These are phyloP conservation scores for Rhopalosiphum padi DNA, from an alignment of 1,140 invertebrate species.

Conservation along the genomic window DNA sequence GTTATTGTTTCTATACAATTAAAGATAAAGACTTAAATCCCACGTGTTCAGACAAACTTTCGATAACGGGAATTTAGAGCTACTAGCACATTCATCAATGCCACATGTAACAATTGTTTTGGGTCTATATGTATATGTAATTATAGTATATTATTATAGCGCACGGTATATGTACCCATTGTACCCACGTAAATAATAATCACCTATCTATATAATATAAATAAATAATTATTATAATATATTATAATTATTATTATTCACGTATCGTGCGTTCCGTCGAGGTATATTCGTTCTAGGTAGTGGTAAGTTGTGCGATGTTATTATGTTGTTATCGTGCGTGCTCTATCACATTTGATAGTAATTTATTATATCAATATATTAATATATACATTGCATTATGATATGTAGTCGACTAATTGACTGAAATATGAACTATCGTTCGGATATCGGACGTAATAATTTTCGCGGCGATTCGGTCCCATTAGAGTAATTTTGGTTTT, in stretches of 20 bases:
- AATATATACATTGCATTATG: not conserved
- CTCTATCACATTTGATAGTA: slow-evolving; percentile 12
- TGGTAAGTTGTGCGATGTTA: not conserved
- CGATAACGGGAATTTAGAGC: not conserved
- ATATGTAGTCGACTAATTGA: slow-evolving; percentile 44
- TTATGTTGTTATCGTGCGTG: not conserved
- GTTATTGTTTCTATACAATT: not conserved
- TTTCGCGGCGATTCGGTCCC: not conserved
- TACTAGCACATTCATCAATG: not conserved
- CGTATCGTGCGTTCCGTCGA: not conserved
- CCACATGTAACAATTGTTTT: not conserved
- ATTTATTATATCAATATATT: slow-evolving; percentile 27
- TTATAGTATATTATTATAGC: not conserved
- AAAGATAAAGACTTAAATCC: not conserved
- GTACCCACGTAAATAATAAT: not conserved
- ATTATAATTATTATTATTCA: not conserved
- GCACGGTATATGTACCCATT: not conserved
- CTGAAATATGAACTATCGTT: slow-evolving; percentile 41
- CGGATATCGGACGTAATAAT: slow-evolving; percentile 41
- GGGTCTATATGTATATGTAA: not conserved
- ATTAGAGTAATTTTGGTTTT: slow-evolving; percentile 41
- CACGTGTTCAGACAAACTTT: not conserved
- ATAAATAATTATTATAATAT: not conserved
- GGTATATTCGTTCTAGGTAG: not conserved
- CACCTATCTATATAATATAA: not conserved